phyloP scores from a whole-genome alignment of 1,140 invertebrate species.

The Musca domestica region DNA sequence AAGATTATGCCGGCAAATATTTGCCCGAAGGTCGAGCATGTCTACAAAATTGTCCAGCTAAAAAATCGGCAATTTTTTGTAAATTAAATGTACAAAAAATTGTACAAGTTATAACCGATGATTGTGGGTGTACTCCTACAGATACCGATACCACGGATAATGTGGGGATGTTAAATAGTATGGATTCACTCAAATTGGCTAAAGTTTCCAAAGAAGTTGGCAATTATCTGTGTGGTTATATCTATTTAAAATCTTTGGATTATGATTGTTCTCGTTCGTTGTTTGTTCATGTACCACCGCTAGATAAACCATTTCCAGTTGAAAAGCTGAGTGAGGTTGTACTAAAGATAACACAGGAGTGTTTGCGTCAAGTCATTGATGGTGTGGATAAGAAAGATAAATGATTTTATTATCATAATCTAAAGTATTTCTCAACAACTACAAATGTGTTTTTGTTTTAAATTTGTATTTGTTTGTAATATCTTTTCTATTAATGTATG shows the following conservation, averaged over 20 bases:
- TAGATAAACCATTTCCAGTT: conserved; percentile 57
- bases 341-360: conserved; percentile 56
- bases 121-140: conserved; percentile 34
- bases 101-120: conserved; percentile 44
- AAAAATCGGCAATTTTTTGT: conserved; percentile 46
- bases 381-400: no score
- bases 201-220: conserved; percentile 41
- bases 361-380: conserved; percentile 32
- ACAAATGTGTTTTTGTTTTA: no score
- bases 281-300: conserved; percentile 65
- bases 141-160: neutral
- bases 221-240: conserved; percentile 65
- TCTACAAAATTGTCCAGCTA: conserved; percentile 35
- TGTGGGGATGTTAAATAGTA: neutral
- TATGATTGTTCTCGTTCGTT: conserved; percentile 55
- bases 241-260: conserved; percentile 61
- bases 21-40: conserved; percentile 45
- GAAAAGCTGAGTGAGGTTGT: conserved; percentile 58
- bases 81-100: conserved; percentile 56
- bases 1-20: conserved; percentile 53
- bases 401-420: no score
- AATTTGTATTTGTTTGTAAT: no score
- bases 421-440: no score
- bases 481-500: no score
- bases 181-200: conserved; percentile 26